Evolutionary conservation across 2,888 invertebrate genomes (phyloP).

Genomic region (Phorcus lineatus): DNA sequence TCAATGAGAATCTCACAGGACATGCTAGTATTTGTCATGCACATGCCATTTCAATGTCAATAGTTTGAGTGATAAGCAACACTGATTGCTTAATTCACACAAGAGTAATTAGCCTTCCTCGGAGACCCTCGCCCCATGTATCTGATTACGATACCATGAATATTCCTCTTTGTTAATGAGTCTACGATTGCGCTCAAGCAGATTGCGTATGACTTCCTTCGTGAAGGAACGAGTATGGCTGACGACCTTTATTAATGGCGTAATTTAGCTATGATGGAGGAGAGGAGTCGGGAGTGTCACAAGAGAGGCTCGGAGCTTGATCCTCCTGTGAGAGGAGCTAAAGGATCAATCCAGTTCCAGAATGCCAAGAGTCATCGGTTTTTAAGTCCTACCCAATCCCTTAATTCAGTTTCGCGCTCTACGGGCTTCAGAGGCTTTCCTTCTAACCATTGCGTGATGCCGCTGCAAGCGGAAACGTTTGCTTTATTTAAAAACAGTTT

Average conservation of each 20-base stretch:
- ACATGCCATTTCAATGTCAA: too few species aligned
- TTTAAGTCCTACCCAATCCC: not conserved
- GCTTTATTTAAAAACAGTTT: not conserved
- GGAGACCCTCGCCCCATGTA: not conserved
- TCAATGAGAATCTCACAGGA: too few species aligned
- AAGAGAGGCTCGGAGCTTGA: not conserved
- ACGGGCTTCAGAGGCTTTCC: not conserved
- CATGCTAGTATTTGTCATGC: too few species aligned
- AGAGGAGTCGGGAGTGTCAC: not conserved
- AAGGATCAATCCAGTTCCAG: not conserved
- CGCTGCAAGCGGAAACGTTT: not conserved
- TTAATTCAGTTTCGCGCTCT: conserved; percentile 1
- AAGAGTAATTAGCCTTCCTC: not conserved
- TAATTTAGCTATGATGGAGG: not conserved
- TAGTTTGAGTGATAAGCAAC: not conserved
- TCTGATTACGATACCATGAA: conserved; percentile 5
- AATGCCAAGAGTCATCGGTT: conserved; percentile 11
- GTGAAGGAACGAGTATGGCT: not conserved
- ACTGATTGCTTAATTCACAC: not conserved
- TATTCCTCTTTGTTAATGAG: not conserved
- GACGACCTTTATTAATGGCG: conserved; percentile 8
- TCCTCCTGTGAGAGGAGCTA: not conserved
- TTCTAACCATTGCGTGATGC: not conserved
- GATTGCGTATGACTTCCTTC: conserved; percentile 8
- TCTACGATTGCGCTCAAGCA: not conserved